These are phyloP conservation scores for Heliocidaris erythrogramma DNA, from an alignment of 35 echinoderm and acorn worm species.

Conservation along the genomic window DNA sequence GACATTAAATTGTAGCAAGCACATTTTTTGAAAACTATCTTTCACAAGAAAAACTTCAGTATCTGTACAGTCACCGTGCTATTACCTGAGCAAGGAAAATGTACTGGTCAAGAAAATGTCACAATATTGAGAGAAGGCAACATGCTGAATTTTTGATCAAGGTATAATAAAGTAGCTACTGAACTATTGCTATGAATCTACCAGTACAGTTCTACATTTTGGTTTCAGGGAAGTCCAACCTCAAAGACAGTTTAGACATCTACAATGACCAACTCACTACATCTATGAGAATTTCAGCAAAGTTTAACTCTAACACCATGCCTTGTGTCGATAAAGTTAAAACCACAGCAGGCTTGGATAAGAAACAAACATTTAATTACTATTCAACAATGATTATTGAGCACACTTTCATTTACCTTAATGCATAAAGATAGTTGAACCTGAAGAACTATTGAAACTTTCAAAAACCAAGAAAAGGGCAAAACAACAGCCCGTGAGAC, in stretches of 20 bases:
- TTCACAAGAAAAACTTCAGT: not conserved
- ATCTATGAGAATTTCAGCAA: not conserved
- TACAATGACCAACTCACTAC: not conserved
- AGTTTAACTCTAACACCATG: no score
- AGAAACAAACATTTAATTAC: no score
- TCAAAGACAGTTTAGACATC: not conserved
- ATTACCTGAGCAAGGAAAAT: slow-evolving; percentile 8
- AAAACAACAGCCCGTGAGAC: no score
- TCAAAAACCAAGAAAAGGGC: no score
- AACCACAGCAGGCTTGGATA: no score
- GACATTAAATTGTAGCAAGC: not conserved
- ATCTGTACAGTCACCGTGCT: not conserved
- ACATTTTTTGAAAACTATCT: not conserved
- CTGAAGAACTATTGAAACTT: no score
- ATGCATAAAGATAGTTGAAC: no score
- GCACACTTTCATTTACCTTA: no score
- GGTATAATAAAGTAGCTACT: not conserved
- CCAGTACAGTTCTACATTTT: not conserved
- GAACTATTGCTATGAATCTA: slow-evolving; percentile 12
- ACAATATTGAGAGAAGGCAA: not conserved
- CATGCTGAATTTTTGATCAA: not conserved
- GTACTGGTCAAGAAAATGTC: slow-evolving; percentile 8
- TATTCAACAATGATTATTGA: no score
- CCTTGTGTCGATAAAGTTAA: no score
- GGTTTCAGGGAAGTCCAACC: not conserved